Evolutionary conservation across 2,113 vertebrate species (phyloP), one percentile per base, ranked within the genome.

Genomic region (Platycercus adscitus): DNA sequence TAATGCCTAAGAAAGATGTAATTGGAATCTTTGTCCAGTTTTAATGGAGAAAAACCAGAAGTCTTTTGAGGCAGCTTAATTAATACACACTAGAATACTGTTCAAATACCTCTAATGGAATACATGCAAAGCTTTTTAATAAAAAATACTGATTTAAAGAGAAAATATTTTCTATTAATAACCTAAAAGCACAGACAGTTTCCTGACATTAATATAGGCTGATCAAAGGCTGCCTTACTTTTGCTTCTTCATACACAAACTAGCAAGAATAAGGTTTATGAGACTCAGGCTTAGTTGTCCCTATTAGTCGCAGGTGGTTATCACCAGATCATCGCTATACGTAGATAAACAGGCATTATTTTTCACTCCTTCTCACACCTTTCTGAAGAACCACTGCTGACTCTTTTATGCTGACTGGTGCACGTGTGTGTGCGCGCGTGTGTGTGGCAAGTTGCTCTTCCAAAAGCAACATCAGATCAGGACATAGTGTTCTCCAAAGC

Each of bases 371-470:
- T 4, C 50, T 78, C n/a, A 70, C 33, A 80, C n/a, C 44, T 66
- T 28, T 19, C 65, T 69, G 25, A 91, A 93, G 82, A 91, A n/a
- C 7, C 11, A 50, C 41, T 44, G 52, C 17, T 50, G 41, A 35
- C 25, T 44, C 25, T 44, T 87, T 35, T 23, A 46, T 35, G 29
- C 20, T 71, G 47, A 8, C 20, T 78, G 17, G 21, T 53, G 41
- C 0, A 0, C n/a, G 14, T 18, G 68, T 21, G 4, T 12, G 17
- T 9, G 47, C 17, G 37, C 39, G 7, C 13, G 64, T 21, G 5
- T 12, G 14, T 12, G 52, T 17, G 41, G 21, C 39, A 89, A 86
- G 37, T 11, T 24, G 66, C 18, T 80, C 23, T 93, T 78, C 41
- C 55, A 73, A 88, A 88, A 94, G 50, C 63, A 71, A 46, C 29